Evolutionary conservation across 2,888 invertebrate genomes (phyloP).

Genomic region (Teleiodes luculella): DNA sequence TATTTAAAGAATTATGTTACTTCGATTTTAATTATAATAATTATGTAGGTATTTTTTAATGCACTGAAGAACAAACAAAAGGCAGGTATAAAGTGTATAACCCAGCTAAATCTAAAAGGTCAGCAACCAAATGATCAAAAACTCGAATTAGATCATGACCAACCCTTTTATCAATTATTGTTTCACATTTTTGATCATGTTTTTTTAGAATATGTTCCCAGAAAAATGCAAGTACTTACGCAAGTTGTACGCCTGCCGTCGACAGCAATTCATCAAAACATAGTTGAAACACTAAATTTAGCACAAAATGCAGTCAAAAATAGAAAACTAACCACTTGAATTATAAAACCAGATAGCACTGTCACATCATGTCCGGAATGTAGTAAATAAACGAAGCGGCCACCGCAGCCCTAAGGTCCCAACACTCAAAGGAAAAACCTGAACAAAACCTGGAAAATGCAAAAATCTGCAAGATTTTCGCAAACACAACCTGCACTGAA

Average conservation of each 20-base stretch:
- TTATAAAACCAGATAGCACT: constrained; percentile 38
- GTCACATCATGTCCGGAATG: constrained; percentile 52
- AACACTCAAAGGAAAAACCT: constrained; percentile 43
- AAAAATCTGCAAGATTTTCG: constrained; percentile 34
- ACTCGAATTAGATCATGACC: not conserved
- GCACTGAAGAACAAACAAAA: not conserved
- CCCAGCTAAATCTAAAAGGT: not conserved
- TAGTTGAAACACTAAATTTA: constrained; percentile 49
- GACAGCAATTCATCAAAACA: constrained; percentile 57
- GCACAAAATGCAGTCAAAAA: constrained; percentile 63
- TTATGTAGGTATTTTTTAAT: not conserved
- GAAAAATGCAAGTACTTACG: constrained; percentile 52
- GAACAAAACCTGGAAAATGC: constrained; percentile 44
- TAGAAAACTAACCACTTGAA: constrained; percentile 55
- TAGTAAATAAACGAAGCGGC: constrained; percentile 40
- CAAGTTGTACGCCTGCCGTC: constrained; percentile 54
- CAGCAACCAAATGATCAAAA: not conserved
- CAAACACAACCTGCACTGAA: constrained; percentile 30
- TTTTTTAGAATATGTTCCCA: not conserved
- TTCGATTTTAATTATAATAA: too few species aligned
- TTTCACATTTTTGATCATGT: not conserved
- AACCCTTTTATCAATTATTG: not conserved
- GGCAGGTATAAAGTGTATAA: not conserved
- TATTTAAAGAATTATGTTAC: too few species aligned
- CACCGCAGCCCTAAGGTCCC: constrained; percentile 31